Percentiles rank a stretch among this genome's conserved stretches.
Evolutionary conservation across 2,888 invertebrate genomes (phyloP).

Genomic region (Pelosia muscerda): DNA sequence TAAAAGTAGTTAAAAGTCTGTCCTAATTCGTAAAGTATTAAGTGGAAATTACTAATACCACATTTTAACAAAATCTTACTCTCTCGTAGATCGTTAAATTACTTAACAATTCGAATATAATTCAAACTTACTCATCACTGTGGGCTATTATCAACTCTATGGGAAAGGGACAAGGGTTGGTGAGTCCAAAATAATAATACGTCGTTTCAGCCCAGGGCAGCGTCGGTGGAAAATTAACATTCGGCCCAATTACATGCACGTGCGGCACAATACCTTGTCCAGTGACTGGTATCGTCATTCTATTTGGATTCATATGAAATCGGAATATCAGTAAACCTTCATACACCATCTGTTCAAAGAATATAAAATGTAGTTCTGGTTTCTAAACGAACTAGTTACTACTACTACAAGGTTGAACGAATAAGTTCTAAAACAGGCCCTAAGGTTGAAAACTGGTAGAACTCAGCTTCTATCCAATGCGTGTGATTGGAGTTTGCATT

Average conservation of each 20-base stretch:
- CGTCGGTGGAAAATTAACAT: conserved; percentile 87
- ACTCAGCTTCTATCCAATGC: not conserved
- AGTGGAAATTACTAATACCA: too few relatives aligned
- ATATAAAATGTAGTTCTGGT: not conserved
- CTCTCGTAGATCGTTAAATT: not conserved
- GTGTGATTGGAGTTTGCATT: not conserved
- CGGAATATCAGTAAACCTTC: conserved; percentile 76
- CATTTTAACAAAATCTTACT: too few relatives aligned
- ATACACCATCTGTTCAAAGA: conserved; percentile 69
- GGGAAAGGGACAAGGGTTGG: conserved; percentile 89
- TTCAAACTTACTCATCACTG: conserved; percentile 86
- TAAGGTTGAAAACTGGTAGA: not conserved
- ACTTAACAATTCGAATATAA: not conserved
- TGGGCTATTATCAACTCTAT: conserved; percentile 90
- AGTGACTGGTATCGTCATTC: conserved; percentile 76
- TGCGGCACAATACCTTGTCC: conserved; percentile 86
- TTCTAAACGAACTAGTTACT: not conserved
- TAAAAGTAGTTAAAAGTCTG: too few relatives aligned
- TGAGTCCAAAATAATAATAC: conserved; percentile 87
- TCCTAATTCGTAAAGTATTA: too few relatives aligned
- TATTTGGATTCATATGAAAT: conserved; percentile 84
- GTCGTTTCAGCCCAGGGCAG: conserved; percentile 88
- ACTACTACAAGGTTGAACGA: not conserved
- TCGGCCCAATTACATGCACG: conserved; percentile 81
- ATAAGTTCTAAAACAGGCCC: too few relatives aligned